Percentiles rank a stretch among this genome's conserved stretches.
Evolutionary conservation across 1,140 invertebrate genomes (phyloP).

Genomic region (Carposina sasakii): DNA sequence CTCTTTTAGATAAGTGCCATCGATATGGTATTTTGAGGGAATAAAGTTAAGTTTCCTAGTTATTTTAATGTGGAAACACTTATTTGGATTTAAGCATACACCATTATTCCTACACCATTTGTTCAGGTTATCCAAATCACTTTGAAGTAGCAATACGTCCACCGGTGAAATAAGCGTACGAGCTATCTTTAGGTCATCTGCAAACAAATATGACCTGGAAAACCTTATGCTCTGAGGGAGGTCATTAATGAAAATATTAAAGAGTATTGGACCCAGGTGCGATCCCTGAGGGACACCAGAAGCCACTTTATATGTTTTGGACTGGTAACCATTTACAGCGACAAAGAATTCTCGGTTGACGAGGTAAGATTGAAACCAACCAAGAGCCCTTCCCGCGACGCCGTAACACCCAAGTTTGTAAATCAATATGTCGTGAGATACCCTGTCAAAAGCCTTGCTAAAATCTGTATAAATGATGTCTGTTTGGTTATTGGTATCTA

Average conservation of each 20-base stretch:
- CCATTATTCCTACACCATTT: no score
- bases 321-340: neutral
- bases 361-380: neutral
- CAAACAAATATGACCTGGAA: neutral
- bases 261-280: neutral
- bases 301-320: neutral
- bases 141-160: no score
- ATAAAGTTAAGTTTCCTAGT: no score
- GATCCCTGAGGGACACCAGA: neutral
- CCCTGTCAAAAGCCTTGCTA: neutral
- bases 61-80: no score
- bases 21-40: no score
- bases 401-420: neutral
- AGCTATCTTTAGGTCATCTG: conserved; percentile 3
- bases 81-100: no score
- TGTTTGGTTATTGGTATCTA: neutral
- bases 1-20: no score
- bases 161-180: no score
- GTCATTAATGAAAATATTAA: neutral
- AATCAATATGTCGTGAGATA: neutral
- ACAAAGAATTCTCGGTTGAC: neutral
- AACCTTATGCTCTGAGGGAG: neutral
- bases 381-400: neutral
- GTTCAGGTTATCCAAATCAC: no score
- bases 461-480: neutral